These are phyloP conservation scores for Drosophila willistoni DNA, from an alignment of 1,140 invertebrate genomes.

Conservation along the genomic window DNA sequence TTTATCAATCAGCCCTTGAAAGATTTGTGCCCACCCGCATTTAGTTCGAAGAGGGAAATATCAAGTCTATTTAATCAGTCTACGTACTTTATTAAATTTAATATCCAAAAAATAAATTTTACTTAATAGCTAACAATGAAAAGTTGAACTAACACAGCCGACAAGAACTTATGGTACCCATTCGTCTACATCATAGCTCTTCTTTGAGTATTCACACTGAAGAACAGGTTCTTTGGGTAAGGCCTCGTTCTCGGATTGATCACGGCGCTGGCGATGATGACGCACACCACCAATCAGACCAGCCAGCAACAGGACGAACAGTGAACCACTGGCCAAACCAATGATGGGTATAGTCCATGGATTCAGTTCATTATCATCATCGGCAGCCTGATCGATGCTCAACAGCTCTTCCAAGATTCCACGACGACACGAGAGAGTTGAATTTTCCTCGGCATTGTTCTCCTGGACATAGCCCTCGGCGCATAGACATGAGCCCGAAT, in stretches of 20 bases:
- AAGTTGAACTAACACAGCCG: conserved; percentile 61
- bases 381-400: conserved; percentile 53
- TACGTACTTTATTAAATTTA: conserved; percentile 55
- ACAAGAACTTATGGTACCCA: conserved; percentile 55
- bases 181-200: conserved; percentile 62
- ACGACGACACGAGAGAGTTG: conserved; percentile 40
- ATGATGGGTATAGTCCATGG: conserved; percentile 62
- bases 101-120: conserved; percentile 1
- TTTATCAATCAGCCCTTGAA: background rate
- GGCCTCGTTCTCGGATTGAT: background rate
- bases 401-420: conserved; percentile 49
- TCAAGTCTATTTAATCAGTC: conserved; percentile 10
- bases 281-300: conserved; percentile 38
- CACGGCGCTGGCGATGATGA: conserved; percentile 7
- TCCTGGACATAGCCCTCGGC: conserved; percentile 45
- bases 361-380: conserved; percentile 59
- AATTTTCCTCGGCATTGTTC: conserved; percentile 6
- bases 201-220: conserved; percentile 61
- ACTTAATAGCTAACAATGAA: conserved; percentile 41
- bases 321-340: conserved; percentile 48
- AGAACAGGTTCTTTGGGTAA: conserved; percentile 49
- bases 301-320: conserved; percentile 52
- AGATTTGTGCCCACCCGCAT: background rate
- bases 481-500: conserved; percentile 44
- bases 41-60: background rate